phyloP scores from a whole-genome alignment of 2,888 invertebrate species.

The Nebria salina region DNA sequence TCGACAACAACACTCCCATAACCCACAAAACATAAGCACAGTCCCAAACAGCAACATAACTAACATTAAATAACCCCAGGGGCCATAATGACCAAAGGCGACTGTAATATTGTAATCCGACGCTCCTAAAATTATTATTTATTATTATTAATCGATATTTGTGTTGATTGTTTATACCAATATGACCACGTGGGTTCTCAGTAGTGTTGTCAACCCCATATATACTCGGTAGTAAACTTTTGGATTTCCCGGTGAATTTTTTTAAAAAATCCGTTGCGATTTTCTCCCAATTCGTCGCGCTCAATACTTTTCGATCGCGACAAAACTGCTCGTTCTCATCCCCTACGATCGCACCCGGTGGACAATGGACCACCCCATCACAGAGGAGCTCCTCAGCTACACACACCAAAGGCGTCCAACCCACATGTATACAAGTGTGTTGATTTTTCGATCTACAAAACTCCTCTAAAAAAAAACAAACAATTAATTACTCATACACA shows the following conservation, averaged over 20 bases:
- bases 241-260: slow-evolving; percentile 48
- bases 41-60: slow-evolving; percentile 77
- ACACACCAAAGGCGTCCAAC: slow-evolving; percentile 64
- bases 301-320: slow-evolving; percentile 48
- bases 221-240: slow-evolving; percentile 15
- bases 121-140: no score
- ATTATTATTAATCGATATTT: no score
- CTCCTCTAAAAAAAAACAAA: slow-evolving; percentile 34
- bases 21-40: slow-evolving; percentile 74
- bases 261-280: slow-evolving; percentile 53
- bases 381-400: slow-evolving; percentile 73
- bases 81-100: slow-evolving; percentile 75
- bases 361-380: slow-evolving; percentile 74
- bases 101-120: slow-evolving; percentile 61
- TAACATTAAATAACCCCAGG: slow-evolving; percentile 78
- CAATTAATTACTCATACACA: background rate
- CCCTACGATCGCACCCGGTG: slow-evolving; percentile 66
- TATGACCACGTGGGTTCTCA: slow-evolving; percentile 47
- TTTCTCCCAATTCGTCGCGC: slow-evolving; percentile 53
- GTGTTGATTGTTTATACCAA: background rate
- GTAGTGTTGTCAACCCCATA: background rate
- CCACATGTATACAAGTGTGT: slow-evolving; percentile 58
- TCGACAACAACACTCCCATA: slow-evolving; percentile 69
- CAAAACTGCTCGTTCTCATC: slow-evolving; percentile 59
- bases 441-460: slow-evolving; percentile 49